Percentiles rank a stretch among this genome's conserved stretches.
Conservation (phyloP, 2,888 invertebrate genomes). For the Hirtodrosophila confusa region DNA sequence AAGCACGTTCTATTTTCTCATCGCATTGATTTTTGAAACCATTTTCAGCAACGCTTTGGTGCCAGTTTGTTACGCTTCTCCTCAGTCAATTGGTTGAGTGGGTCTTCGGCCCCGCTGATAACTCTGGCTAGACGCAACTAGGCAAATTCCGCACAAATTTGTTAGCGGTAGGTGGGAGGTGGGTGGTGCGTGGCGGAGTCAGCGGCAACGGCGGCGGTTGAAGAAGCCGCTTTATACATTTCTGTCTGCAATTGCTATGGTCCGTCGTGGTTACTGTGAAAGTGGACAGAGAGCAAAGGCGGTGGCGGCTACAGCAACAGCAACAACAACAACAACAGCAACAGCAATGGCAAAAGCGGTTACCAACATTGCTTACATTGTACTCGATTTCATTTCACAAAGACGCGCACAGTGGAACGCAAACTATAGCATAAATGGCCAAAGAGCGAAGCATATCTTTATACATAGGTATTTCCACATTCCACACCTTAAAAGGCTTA, state of each 20-base stretch:
- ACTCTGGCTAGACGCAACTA: conserved; percentile 64
- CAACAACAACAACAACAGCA: conserved; percentile 25
- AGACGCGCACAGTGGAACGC: conserved; percentile 59
- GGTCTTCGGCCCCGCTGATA: conserved; percentile 49
- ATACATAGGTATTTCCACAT: conserved; percentile 15
- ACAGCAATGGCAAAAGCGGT: conserved; percentile 25
- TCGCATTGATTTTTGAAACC: conserved; percentile 81
- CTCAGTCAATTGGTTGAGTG: conserved; percentile 46
- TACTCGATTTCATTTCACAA: conserved; percentile 75
- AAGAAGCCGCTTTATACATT: conserved; percentile 56
- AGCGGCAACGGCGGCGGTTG: conserved; percentile 7
- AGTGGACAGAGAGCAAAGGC: conserved; percentile 67
- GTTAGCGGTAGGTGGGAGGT: conserved; percentile 1
- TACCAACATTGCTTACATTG: conserved; percentile 58
- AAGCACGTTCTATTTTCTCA: conserved; percentile 76
- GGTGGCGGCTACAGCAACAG: conserved; percentile 35
- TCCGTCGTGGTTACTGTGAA: conserved; percentile 65
- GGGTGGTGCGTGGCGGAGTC: no score
- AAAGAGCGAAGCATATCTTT: conserved; percentile 1
- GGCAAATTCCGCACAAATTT: conserved; percentile 66
- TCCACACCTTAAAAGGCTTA: conserved; percentile 13
- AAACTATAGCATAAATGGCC: conserved; percentile 9
- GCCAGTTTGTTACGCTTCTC: conserved; percentile 40
- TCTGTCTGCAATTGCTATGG: conserved; percentile 32
- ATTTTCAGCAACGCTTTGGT: conserved; percentile 72